A percentile compares a stretch with the other conserved stretches of the same genome.
phyloP scores from a whole-genome alignment of 2,888 invertebrate species.

The Amphiduros pacificus region DNA sequence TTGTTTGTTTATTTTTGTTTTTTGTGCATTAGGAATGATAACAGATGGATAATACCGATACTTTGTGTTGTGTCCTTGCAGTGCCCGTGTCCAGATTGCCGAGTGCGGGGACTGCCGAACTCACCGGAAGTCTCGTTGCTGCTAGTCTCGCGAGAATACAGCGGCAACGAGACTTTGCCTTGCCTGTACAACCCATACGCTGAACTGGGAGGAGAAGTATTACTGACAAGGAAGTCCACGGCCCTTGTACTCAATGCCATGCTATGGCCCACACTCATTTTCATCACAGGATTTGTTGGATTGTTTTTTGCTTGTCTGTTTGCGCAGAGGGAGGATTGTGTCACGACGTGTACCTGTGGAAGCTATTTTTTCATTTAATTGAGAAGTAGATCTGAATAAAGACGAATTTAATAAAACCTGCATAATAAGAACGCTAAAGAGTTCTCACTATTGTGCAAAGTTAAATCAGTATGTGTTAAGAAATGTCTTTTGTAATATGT shows the following conservation, averaged over 20 bases:
- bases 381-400: too few species aligned
- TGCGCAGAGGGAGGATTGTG: constrained; percentile 8
- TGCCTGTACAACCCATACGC: not conserved
- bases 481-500: too few species aligned
- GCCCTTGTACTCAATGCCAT: constrained; percentile 9
- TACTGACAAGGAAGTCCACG: not conserved
- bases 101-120: not conserved
- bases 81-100: constrained; percentile 1
- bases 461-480: too few species aligned
- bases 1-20: too few species aligned
- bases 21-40: too few species aligned
- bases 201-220: not conserved
- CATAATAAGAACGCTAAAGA: too few species aligned
- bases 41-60: not conserved
- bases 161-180: constrained; percentile 1
- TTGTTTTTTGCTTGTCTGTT: constrained; percentile 13
- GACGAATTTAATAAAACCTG: too few species aligned
- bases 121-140: not conserved
- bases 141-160: not conserved
- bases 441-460: too few species aligned
- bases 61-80: not conserved
- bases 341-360: too few species aligned
- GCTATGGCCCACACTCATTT: constrained; percentile 14
- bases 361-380: too few species aligned
- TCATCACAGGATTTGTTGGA: constrained; percentile 12